These are phyloP conservation scores for Grus americana DNA, from an alignment of 2,113 vertebrate species.

Conservation along the genomic window DNA sequence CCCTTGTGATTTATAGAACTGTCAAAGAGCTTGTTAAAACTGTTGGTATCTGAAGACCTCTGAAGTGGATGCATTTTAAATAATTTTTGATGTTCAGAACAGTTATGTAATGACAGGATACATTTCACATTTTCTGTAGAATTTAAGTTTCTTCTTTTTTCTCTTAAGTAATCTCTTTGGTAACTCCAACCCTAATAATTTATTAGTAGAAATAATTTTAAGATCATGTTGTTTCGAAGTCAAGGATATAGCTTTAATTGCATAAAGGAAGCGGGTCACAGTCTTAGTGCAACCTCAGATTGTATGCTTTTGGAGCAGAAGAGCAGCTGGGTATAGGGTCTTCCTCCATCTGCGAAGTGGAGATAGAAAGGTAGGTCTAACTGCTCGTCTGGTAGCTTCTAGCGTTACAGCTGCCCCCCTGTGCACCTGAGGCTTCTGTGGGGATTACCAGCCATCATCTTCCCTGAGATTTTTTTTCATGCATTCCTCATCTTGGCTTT, in stretches of 20 bases:
- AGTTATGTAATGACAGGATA: neutral
- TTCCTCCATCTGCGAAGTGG: neutral
- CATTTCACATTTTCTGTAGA: neutral
- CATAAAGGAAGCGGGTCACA: neutral
- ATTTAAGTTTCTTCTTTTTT: neutral
- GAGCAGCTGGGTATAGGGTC: neutral
- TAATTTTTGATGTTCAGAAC: neutral
- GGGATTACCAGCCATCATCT: neutral
- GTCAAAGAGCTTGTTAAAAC: neutral
- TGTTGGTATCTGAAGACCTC: neutral
- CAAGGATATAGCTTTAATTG: neutral
- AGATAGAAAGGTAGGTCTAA: neutral
- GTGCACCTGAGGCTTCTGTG: neutral
- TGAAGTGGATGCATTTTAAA: neutral
- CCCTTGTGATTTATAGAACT: neutral
- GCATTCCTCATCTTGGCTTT: neutral
- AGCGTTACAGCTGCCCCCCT: neutral
- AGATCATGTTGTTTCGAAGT: neutral
- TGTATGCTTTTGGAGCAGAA: neutral
- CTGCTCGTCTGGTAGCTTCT: neutral
- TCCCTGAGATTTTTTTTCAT: neutral
- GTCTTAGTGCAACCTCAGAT: neutral
- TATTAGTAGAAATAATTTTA: neutral
- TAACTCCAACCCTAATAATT: neutral
- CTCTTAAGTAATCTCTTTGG: neutral